A percentile compares a stretch with the other conserved stretches of the same genome.
phyloP scores from a whole-genome alignment of 2,797 vertebrate genomes.

The Clarias laeviceps region DNA sequence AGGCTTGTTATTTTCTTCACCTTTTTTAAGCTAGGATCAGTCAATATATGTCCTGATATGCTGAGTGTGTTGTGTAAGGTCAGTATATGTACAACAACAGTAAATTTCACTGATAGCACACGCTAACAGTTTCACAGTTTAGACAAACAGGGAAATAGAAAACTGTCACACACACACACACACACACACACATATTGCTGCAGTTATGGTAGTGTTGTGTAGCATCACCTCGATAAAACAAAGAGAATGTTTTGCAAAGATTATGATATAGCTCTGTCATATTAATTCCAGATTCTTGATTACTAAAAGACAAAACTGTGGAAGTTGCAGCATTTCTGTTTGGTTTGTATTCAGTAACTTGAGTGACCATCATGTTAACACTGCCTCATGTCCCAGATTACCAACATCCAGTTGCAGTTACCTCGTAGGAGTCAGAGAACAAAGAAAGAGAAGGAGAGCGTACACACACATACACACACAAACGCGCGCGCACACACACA shows the following conservation, averaged over 20 bases:
- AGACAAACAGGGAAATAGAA: not conserved
- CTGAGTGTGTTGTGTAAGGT: not conserved
- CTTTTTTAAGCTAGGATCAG: not conserved
- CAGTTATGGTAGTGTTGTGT: not conserved
- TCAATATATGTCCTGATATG: not conserved
- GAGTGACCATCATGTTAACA: not conserved
- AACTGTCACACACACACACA: not conserved
- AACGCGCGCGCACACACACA: not conserved
- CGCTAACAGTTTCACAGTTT: not conserved
- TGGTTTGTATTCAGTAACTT: not conserved
- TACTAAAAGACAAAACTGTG: not conserved
- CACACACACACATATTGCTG: not conserved
- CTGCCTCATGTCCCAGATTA: not conserved
- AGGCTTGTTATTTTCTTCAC: not conserved
- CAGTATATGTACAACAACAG: not conserved
- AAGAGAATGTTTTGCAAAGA: not conserved
- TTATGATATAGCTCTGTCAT: too few species aligned
- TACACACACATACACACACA: constrained; percentile 33
- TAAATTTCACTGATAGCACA: not conserved
- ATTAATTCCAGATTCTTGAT: not conserved
- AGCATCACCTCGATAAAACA: not conserved
- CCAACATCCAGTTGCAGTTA: constrained; percentile 53
- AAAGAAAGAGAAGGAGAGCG: constrained; percentile 31
- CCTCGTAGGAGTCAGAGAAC: constrained; percentile 15
- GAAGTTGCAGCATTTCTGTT: not conserved